These are phyloP conservation scores for Xylocopa sonorina DNA, from an alignment of 1,140 invertebrate genomes.

Conservation along the genomic window DNA sequence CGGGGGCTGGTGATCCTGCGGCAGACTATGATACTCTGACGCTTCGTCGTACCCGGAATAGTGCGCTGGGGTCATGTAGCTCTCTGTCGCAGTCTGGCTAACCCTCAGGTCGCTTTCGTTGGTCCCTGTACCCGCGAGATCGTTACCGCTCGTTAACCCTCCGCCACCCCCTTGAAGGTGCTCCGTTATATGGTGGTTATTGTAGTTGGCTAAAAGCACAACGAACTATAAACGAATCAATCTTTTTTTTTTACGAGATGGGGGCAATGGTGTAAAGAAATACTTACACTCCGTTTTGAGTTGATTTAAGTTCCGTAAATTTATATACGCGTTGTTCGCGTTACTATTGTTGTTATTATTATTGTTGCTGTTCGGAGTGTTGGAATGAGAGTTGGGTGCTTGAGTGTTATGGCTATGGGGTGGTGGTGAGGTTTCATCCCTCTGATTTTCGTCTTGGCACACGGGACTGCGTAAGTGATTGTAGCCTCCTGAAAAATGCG, in stretches of 20 bases:
- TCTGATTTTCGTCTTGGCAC: conserved; percentile 81
- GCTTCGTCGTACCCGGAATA: conserved; percentile 84
- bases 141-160: conserved; percentile 65
- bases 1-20: conserved; percentile 82
- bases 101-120: conserved; percentile 77
- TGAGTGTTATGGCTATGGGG: conserved; percentile 78
- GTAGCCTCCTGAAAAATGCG: conserved; percentile 81
- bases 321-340: conserved; percentile 78
- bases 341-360: conserved; percentile 79
- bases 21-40: conserved; percentile 88
- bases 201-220: conserved; percentile 79
- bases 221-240: background rate
- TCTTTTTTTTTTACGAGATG: no score
- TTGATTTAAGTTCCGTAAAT: conserved; percentile 79
- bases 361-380: conserved; percentile 72
- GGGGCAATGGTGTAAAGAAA: background rate
- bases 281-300: conserved; percentile 80
- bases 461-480: conserved; percentile 83
- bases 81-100: conserved; percentile 71
- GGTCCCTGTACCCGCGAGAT: conserved; percentile 67
- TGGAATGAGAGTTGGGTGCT: conserved; percentile 75
- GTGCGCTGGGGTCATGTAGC: conserved; percentile 80
- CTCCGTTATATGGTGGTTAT: conserved; percentile 80
- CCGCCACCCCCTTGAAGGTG: conserved; percentile 76
- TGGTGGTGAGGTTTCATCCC: conserved; percentile 81